A percentile compares a stretch with the other conserved stretches of the same genome.
Conservation (phyloP, 2,888 invertebrate species). For the Folsomia manolachei region DNA sequence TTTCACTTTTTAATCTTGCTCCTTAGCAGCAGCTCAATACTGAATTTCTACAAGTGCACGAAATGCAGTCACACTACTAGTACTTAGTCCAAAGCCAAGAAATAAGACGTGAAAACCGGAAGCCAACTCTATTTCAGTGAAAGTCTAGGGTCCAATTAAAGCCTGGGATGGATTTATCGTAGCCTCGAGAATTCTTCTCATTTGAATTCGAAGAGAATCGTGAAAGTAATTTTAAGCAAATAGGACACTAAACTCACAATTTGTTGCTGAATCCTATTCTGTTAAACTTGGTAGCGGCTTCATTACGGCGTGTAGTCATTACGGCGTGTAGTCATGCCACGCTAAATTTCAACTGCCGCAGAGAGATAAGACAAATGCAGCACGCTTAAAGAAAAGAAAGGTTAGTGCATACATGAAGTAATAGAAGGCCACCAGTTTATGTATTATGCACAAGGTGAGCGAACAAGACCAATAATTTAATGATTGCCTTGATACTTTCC, state of each 20-base stretch:
- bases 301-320: constrained; percentile 15
- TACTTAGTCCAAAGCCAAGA: too few relatives aligned
- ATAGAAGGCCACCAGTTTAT: not conserved
- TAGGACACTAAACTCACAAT: constrained; percentile 48
- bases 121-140: too few relatives aligned
- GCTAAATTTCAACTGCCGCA: too few relatives aligned
- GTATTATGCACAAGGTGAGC: constrained; percentile 5
- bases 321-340: constrained; percentile 14
- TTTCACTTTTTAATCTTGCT: too few relatives aligned
- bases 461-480: constrained; percentile 14
- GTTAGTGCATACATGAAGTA: not conserved
- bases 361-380: too few relatives aligned
- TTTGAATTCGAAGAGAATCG: constrained; percentile 46
- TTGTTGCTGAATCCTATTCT: constrained; percentile 30
- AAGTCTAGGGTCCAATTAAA: constrained; percentile 40
- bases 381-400: not conserved
- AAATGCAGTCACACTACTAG: too few relatives aligned
- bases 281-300: not conserved
- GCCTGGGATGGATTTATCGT: constrained; percentile 42
- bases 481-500: constrained; percentile 9
- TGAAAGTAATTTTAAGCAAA: constrained; percentile 50
- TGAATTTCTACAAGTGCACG: too few relatives aligned
- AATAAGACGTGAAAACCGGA: too few relatives aligned
- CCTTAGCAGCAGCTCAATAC: too few relatives aligned
- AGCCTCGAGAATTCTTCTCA: constrained; percentile 40